These are phyloP conservation scores for Gryllus bimaculatus DNA, from an alignment of 1,140 invertebrate genomes.

Conservation along the genomic window DNA sequence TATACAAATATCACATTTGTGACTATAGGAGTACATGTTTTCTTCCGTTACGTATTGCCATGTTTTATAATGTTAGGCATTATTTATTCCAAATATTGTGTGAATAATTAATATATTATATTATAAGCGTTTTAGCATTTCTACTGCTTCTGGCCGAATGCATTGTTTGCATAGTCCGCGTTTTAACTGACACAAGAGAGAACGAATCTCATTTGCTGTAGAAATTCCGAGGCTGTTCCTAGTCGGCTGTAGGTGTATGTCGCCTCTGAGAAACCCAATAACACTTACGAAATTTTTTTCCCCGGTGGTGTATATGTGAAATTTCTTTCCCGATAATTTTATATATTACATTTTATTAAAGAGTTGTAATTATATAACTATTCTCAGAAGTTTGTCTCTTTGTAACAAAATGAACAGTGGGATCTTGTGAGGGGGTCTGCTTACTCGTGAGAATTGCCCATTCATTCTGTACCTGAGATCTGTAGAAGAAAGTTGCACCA, in stretches of 20 bases:
- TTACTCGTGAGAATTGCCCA: slow-evolving; percentile 10
- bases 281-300: neutral
- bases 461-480: slow-evolving; percentile 19
- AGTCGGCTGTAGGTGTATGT: neutral
- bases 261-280: neutral
- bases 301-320: neutral
- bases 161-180: neutral
- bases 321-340: neutral
- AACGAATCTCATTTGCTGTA: neutral
- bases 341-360: neutral
- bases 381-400: neutral
- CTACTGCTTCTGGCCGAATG: too few species aligned
- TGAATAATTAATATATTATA: too few species aligned
- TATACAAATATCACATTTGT: too few species aligned
- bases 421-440: neutral
- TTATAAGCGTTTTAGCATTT: too few species aligned
- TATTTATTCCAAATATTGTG: too few species aligned
- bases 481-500: slow-evolving; percentile 10
- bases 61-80: too few species aligned
- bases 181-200: neutral
- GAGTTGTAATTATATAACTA: neutral
- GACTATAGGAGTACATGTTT: too few species aligned
- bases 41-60: too few species aligned
- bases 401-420: neutral
- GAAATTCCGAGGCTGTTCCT: neutral